A percentile compares a stretch with the other conserved stretches of the same genome.
Evolutionary conservation across 2,797 vertebrate genomes (phyloP).

Genomic region (Discoglossus pictus): DNA sequence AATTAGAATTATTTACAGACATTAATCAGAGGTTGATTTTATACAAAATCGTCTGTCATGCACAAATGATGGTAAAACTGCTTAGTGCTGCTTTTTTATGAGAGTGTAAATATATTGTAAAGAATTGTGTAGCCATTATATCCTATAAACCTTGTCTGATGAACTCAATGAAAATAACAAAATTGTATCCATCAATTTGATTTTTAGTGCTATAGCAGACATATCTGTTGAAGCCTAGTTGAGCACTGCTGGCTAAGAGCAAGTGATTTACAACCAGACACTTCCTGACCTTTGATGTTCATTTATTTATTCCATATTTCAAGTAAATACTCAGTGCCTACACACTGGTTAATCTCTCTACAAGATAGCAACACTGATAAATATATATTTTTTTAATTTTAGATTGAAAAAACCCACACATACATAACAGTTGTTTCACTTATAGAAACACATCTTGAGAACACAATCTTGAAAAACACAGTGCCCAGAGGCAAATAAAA

Average conservation of each 20-base stretch:
- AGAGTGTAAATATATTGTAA: too few relatives aligned
- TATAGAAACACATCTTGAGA: constrained; percentile 33
- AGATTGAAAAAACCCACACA: constrained; percentile 7
- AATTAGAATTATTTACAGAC: too few relatives aligned
- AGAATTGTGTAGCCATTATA: too few relatives aligned
- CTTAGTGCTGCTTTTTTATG: too few relatives aligned
- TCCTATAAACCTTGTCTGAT: too few relatives aligned
- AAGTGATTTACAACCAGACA: constrained; percentile 2
- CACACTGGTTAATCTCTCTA: background rate
- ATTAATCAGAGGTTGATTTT: too few relatives aligned
- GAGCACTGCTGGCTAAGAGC: background rate
- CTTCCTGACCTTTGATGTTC: constrained; percentile 4
- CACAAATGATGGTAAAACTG: too few relatives aligned
- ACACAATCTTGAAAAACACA: constrained; percentile 14
- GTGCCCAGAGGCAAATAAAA: constrained; percentile 26
- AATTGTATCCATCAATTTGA: too few relatives aligned
- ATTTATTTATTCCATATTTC: background rate
- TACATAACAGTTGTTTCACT: constrained; percentile 22
- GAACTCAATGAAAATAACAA: too few relatives aligned
- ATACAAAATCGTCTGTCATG: too few relatives aligned
- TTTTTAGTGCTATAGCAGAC: too few relatives aligned
- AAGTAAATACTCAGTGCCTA: background rate
- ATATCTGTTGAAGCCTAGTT: too few relatives aligned
- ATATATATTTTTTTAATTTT: constrained; percentile 9
- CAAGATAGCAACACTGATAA: background rate